Conservation (phyloP, 1,140 invertebrate species). For the Zaprionus ghesquierei region DNA sequence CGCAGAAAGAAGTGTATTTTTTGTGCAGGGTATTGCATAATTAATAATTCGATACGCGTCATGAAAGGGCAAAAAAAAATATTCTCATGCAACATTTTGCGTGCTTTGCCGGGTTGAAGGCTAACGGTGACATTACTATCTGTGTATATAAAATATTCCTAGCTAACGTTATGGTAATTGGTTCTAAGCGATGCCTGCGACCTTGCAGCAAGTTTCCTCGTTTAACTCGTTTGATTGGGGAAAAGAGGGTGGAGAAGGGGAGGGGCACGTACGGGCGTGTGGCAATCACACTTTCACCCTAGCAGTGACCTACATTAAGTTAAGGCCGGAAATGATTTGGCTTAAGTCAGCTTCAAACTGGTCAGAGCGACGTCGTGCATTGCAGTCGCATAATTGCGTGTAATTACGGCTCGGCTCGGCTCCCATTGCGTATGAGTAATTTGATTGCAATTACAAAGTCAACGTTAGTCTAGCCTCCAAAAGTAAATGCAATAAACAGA, state of each 20-base stretch:
- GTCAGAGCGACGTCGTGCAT: not conserved
- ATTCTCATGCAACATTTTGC: conserved; percentile 35
- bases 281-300: conserved; percentile 65
- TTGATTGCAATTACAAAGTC: conserved; percentile 76
- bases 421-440: conserved; percentile 69
- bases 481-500: conserved; percentile 19
- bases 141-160: not conserved
- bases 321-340: conserved; percentile 56
- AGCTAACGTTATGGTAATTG: conserved; percentile 42
- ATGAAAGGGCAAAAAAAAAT: conserved; percentile 46
- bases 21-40: conserved; percentile 54
- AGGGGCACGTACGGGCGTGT: not conserved
- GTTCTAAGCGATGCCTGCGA: conserved; percentile 14
- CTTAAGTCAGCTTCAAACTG: conserved; percentile 19
- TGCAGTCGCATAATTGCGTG: conserved; percentile 18
- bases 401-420: conserved; percentile 44
- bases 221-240: conserved; percentile 3
- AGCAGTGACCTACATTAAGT: conserved; percentile 67
- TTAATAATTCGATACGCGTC: conserved; percentile 57
- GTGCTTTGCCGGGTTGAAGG: conserved; percentile 1
- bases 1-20: conserved; percentile 23
- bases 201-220: conserved; percentile 59
- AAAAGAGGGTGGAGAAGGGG: not conserved
- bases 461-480: conserved; percentile 64
- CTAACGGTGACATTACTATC: not conserved